phyloP scores from a whole-genome alignment of 2,888 invertebrate genomes.

The Therioaphis trifolii region DNA sequence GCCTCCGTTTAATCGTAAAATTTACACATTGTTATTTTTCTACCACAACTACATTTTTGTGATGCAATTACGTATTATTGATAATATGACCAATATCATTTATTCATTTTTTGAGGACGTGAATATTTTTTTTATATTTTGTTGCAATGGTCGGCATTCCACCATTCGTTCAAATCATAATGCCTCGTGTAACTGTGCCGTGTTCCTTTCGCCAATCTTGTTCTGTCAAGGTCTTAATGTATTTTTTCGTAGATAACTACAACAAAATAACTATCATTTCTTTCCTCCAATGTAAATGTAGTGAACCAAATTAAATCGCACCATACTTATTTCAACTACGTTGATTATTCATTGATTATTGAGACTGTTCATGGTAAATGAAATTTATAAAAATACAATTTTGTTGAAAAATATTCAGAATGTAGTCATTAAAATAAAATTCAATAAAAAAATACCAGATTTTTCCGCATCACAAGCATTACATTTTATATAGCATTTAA shows the following conservation, averaged over 20 bases:
- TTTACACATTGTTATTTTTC: neutral
- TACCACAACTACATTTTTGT: neutral
- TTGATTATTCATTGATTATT: too few species aligned
- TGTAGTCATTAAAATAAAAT: too few species aligned
- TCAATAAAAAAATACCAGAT: too few species aligned
- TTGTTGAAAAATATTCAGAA: too few species aligned
- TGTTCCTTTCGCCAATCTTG: conserved; percentile 49
- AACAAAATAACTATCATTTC: conserved; percentile 28
- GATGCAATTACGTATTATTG: neutral
- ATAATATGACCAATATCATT: neutral
- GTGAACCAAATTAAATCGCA: conserved; percentile 4
- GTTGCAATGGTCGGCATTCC: conserved; percentile 36
- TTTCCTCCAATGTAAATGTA: neutral
- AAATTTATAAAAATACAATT: too few species aligned
- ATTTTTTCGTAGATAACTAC: conserved; percentile 12
- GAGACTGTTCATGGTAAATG: too few species aligned
- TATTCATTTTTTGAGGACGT: conserved; percentile 5
- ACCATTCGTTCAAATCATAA: conserved; percentile 13
- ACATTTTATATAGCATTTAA: too few species aligned
- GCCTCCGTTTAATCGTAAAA: neutral
- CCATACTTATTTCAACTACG: neutral
- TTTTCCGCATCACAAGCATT: too few species aligned
- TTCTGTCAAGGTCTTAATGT: conserved; percentile 39
- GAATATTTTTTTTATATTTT: conserved; percentile 24
- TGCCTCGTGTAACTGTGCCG: conserved; percentile 6